Evolutionary conservation across 92 coral and sea anemone genomes (phyloP).

Genomic region (Galaxea fascicularis): DNA sequence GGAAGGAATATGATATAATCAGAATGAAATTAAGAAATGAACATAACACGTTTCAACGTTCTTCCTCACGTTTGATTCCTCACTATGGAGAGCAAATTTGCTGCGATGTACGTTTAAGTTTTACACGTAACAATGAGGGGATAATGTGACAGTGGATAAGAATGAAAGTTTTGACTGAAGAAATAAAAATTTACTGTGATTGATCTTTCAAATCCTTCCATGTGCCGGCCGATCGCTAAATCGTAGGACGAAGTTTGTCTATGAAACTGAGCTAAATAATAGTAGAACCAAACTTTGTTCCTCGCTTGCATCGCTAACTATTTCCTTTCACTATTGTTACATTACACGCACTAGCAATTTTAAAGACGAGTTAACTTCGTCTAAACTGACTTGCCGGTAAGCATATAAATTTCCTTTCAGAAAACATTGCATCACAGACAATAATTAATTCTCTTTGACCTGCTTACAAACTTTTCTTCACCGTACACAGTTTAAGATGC

Average conservation of each 20-base stretch:
- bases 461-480: not conserved
- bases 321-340: not conserved
- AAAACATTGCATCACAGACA: constrained; percentile 31
- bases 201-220: not conserved
- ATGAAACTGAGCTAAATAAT: not conserved
- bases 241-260: not conserved
- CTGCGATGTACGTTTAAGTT: no score
- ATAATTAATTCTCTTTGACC: not conserved
- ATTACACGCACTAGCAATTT: constrained; percentile 48
- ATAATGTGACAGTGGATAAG: not conserved
- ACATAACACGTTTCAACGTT: not conserved
- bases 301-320: not conserved
- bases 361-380: constrained; percentile 8
- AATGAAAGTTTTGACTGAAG: not conserved
- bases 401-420: not conserved
- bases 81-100: not conserved
- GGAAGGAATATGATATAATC: not conserved
- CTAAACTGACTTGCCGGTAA: constrained; percentile 12
- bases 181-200: not conserved
- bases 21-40: not conserved
- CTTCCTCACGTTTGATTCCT: not conserved
- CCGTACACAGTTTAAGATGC: not conserved
- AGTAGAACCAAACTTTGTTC: no score
- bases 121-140: not conserved
- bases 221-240: not conserved